Evolutionary conservation across 2,888 invertebrate genomes (phyloP).

Genomic region (Adelognathus sp.): DNA sequence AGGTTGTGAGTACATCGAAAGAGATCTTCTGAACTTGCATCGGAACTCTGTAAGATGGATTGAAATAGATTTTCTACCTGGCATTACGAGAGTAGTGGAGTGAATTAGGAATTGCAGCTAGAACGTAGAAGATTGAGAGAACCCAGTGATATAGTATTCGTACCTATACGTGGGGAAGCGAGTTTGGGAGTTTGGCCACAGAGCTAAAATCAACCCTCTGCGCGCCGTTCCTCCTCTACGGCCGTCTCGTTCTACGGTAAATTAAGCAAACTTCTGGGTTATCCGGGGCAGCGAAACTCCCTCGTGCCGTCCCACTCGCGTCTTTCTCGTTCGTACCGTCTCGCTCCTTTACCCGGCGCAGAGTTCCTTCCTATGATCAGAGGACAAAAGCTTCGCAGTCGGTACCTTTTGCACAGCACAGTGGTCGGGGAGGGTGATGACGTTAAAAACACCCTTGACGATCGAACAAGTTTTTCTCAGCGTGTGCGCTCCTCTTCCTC

Average conservation of each 20-base stretch:
- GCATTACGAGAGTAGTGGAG: neutral
- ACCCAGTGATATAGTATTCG: neutral
- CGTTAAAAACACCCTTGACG: constrained; percentile 54
- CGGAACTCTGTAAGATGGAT: neutral
- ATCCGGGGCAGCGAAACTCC: constrained; percentile 35
- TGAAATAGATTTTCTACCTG: neutral
- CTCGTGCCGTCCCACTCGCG: constrained; percentile 9
- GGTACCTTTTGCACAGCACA: constrained; percentile 5
- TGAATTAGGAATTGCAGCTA: constrained; percentile 40
- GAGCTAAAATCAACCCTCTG: constrained; percentile 45
- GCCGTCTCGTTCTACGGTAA: constrained; percentile 45
- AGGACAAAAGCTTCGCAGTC: constrained; percentile 20
- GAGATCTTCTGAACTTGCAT: neutral
- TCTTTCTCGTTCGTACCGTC: constrained; percentile 5
- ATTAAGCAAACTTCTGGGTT: constrained; percentile 59
- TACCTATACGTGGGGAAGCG: neutral
- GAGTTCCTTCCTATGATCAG: constrained; percentile 18
- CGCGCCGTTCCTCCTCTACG: constrained; percentile 12
- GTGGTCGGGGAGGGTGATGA: constrained; percentile 46
- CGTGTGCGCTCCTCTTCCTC: neutral
- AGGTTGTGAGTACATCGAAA: neutral
- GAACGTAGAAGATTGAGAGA: constrained; percentile 34
- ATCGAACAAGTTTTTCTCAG: constrained; percentile 46
- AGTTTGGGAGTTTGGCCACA: constrained; percentile 26
- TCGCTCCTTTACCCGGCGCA: neutral